phyloP scores from a whole-genome alignment of 2,113 vertebrate species.

The Siniperca knerii region DNA sequence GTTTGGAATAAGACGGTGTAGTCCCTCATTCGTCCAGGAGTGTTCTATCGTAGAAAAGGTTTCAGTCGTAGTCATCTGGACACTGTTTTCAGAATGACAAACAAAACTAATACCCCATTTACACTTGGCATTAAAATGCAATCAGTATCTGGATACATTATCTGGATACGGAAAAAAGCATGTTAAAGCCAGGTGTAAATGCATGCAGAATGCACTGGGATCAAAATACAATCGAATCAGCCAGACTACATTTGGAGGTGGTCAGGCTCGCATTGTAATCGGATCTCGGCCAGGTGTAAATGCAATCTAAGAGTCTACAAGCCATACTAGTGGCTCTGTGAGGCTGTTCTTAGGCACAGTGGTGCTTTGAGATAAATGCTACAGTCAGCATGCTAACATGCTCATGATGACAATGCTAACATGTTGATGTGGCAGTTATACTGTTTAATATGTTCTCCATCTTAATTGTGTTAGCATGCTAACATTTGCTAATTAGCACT shows the following conservation, averaged over 20 bases:
- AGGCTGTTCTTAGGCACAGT: background rate
- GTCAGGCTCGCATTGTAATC: too few species aligned
- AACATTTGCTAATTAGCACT: background rate
- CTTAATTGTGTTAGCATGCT: too few species aligned
- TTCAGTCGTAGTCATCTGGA: too few species aligned
- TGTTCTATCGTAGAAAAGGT: too few species aligned
- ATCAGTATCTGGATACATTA: background rate
- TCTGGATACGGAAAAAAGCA: background rate
- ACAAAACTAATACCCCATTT: background rate
- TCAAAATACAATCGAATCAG: background rate
- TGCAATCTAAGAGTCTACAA: background rate
- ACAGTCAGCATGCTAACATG: background rate
- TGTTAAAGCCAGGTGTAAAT: background rate
- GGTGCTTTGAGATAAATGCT: too few species aligned
- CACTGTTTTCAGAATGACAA: too few species aligned
- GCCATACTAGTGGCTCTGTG: too few species aligned
- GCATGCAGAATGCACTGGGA: background rate
- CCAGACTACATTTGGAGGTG: conserved; percentile 12
- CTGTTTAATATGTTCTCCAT: too few species aligned
- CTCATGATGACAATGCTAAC: background rate
- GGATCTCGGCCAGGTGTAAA: background rate
- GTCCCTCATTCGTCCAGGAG: too few species aligned
- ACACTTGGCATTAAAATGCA: too few species aligned
- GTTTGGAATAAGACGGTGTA: too few species aligned
- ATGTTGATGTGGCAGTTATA: background rate